Evolutionary conservation across 2,888 invertebrate species (phyloP).

Genomic region (Dolichopus griseipennis): DNA sequence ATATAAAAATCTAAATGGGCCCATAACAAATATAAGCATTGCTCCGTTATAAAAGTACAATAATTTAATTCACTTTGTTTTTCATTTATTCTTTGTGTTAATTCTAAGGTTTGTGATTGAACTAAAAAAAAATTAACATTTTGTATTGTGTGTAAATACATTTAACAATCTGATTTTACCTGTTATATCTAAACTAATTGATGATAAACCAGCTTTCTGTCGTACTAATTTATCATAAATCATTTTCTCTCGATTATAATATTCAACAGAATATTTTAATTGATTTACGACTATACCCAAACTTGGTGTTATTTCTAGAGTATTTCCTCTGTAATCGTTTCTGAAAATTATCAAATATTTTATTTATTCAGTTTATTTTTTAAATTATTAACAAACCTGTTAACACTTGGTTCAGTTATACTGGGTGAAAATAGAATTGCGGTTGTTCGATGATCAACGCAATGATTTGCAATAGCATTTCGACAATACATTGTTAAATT

Average conservation of each 20-base stretch:
- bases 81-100: slow-evolving; percentile 47
- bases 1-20: slow-evolving; percentile 65
- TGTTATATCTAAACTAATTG: slow-evolving; percentile 46
- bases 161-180: slow-evolving; percentile 20
- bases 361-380: not conserved
- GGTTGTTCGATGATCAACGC: slow-evolving; percentile 47
- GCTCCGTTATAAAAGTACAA: slow-evolving; percentile 59
- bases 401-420: slow-evolving; percentile 36
- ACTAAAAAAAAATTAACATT: slow-evolving; percentile 24
- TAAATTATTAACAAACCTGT: slow-evolving; percentile 23
- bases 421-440: slow-evolving; percentile 49
- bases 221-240: slow-evolving; percentile 45
- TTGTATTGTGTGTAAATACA: not conserved
- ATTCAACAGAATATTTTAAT: slow-evolving; percentile 48
- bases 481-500: slow-evolving; percentile 64
- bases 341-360: slow-evolving; percentile 9
- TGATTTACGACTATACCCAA: slow-evolving; percentile 50
- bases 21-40: slow-evolving; percentile 67
- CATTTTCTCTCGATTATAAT: slow-evolving; percentile 47
- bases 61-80: slow-evolving; percentile 54
- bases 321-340: slow-evolving; percentile 20
- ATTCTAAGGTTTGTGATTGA: slow-evolving; percentile 38
- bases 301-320: slow-evolving; percentile 40
- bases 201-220: slow-evolving; percentile 46
- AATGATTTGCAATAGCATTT: slow-evolving; percentile 53